These are phyloP conservation scores for Myoxocephalus aenaeus DNA, from an alignment of 2,797 vertebrate species.

Conservation along the genomic window DNA sequence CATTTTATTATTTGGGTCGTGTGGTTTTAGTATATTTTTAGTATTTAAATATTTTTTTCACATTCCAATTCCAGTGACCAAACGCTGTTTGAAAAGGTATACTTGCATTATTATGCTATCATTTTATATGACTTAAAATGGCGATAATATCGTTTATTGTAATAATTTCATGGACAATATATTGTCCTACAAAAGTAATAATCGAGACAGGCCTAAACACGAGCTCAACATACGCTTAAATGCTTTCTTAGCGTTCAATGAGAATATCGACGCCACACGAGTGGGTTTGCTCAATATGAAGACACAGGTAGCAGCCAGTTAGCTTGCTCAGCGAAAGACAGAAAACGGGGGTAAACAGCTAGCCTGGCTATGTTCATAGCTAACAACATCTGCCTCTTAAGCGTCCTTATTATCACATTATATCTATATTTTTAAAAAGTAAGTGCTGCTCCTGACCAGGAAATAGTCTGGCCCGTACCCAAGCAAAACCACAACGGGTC, in stretches of 20 bases:
- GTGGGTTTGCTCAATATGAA: not conserved
- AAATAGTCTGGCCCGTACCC: not conserved
- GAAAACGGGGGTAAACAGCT: not conserved
- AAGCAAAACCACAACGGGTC: not conserved
- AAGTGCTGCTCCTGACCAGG: not conserved
- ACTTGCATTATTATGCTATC: not conserved
- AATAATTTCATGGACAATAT: not conserved
- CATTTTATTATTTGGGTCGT: not conserved
- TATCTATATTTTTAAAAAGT: too few relatives aligned
- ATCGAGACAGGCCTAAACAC: not conserved
- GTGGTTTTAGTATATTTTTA: not conserved
- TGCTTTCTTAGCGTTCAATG: not conserved
- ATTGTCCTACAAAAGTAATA: not conserved
- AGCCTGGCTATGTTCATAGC: not conserved
- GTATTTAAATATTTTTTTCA: not conserved
- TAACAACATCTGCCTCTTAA: not conserved
- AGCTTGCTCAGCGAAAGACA: not conserved
- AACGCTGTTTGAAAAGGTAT: not conserved
- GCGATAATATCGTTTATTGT: not conserved
- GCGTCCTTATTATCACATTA: not conserved
- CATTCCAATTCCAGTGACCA: not conserved
- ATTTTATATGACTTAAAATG: not conserved
- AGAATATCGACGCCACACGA: not conserved
- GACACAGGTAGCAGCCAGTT: not conserved
- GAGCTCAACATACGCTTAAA: not conserved